Evolutionary conservation across 2,797 vertebrate genomes (phyloP).

Genomic region (Eidolon dupreanum): DNA sequence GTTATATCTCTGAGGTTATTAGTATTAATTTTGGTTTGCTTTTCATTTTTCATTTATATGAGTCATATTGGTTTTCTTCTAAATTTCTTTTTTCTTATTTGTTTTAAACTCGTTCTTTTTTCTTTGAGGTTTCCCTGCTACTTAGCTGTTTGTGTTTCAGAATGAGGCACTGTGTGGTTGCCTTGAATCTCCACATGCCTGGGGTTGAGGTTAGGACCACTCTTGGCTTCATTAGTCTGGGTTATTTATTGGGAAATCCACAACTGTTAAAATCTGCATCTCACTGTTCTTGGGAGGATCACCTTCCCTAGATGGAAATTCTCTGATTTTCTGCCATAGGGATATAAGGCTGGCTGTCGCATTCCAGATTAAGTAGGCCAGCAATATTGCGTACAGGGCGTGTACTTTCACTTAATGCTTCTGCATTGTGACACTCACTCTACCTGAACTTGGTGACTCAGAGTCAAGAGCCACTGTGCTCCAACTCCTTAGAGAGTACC

Average conservation of each 20-base stretch:
- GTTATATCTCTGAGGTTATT: neutral
- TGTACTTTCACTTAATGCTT: neutral
- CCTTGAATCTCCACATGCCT: neutral
- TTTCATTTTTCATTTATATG: neutral
- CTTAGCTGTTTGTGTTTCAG: neutral
- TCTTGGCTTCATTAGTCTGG: neutral
- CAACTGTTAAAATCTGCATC: neutral
- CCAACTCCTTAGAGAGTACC: neutral
- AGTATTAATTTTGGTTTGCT: neutral
- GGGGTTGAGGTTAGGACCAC: too few species aligned
- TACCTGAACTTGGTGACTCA: neutral
- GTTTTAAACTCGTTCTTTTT: neutral
- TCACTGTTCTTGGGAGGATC: neutral
- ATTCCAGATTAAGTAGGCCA: neutral
- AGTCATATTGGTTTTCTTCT: neutral
- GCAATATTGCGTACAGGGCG: accelerated
- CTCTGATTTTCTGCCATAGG: neutral
- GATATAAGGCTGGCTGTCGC: neutral
- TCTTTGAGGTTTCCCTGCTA: neutral
- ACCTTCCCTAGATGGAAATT: neutral
- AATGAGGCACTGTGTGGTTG: neutral
- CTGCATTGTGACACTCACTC: neutral
- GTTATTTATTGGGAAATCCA: neutral
- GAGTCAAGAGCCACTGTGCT: neutral
- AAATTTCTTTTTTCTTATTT: neutral